Base-by-base conservation (phyloP, 2,113 vertebrate genomes). In the Numida meleagris region DNA sequence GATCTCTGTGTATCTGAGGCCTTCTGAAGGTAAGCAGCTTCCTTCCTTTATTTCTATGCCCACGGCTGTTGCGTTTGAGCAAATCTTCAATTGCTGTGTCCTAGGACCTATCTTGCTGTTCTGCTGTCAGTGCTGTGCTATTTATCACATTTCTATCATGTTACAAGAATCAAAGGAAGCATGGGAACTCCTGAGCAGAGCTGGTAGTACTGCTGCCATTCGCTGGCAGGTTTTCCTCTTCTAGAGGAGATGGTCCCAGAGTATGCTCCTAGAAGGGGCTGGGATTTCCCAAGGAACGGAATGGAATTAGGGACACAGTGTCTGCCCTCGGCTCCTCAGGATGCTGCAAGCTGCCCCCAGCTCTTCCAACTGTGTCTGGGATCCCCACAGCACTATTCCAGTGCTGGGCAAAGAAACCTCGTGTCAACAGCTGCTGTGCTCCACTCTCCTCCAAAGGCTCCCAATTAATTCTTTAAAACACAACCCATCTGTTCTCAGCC, bases 331-430 rank as follows among this genome's bases (percentile, higher is more conserved):
- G 5, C 61, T 87, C 38, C 45, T 76, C 1, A 2, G 45, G 68
- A 21, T 67, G 29, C 12, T 29, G 6, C 0, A 13, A 62, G 63
- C 58, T 67, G 40, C 40, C 12, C 36, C 14, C 29, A 50, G 40
- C 23, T 3, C 2, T 45, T 65, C 33, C 38, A 77, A 59, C 59
- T 58, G 42, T 0, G 3, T 55, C 58, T 0, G 1, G 43, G 31
- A 21, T 53, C 55, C 19, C 40, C 1, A 6, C 24, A 66, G 29
- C 75, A 76, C 7, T 67, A 18, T 57, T 75, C 75, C 51, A 42
- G 70, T 62, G 23, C 79, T 51, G 58, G 83, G 90, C 46, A 67
- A 50, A 70, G 77, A 78, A 82, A 46, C 38, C 67, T 73, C 38
- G 20, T 57, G 71, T 89, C 65, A 62, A 43, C 89, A 89, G 78